These are phyloP conservation scores for Zelostemma sp. DNA, from an alignment of 1,140 invertebrate species.

Conservation along the genomic window DNA sequence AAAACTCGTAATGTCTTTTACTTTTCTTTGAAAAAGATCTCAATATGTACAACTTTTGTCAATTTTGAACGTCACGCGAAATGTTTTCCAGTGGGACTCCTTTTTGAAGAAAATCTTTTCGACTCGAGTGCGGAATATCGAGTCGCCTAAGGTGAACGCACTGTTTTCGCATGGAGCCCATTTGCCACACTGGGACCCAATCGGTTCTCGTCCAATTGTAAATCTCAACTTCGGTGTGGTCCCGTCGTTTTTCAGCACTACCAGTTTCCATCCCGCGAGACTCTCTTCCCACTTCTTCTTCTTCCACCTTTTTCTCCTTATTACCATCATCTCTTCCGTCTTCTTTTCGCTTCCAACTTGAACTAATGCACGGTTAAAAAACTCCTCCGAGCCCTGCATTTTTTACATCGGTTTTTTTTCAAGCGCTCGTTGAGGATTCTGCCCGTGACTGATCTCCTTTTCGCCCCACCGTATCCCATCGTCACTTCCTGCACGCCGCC, in stretches of 20 bases:
- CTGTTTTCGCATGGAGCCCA: constrained; percentile 14
- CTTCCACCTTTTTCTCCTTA: constrained; percentile 13
- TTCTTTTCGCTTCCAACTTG: constrained; percentile 26
- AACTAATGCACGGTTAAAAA: constrained; percentile 33
- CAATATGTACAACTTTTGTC: no score
- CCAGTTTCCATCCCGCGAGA: constrained; percentile 2
- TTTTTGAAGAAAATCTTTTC: constrained; percentile 7
- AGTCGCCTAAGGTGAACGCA: constrained; percentile 12
- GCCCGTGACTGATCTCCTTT: constrained; percentile 31
- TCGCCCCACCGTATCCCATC: constrained; percentile 29
- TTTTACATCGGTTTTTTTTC: not conserved
- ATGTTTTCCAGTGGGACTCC: no score
- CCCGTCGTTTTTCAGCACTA: constrained; percentile 14
- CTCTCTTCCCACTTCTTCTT: not conserved
- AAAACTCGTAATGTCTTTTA: no score
- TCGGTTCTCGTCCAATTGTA: constrained; percentile 25
- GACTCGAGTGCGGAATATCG: constrained; percentile 9
- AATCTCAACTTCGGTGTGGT: constrained; percentile 34
- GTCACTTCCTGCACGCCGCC: constrained; percentile 32
- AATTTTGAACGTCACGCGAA: no score
- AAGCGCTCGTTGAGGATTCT: constrained; percentile 13
- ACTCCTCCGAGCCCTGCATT: not conserved
- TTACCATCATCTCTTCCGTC: constrained; percentile 29
- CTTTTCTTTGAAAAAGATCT: no score
- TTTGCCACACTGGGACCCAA: constrained; percentile 12